A percentile compares a stretch with the other conserved stretches of the same genome.
These are phyloP conservation scores for roundworm (Caenorhabditis elegans) DNA, from an alignment of 1,140 invertebrate genomes.

Conservation along the genomic window WBcel235 BX284604.4:7544501-7545000, in stretches of 20 bases:
- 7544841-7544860: conserved; percentile 76
- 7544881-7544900: conserved; percentile 67
- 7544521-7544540: conserved; percentile 83
- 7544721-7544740: conserved; percentile 83
- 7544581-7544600: conserved; percentile 74
- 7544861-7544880: conserved; percentile 67
- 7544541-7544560: conserved; percentile 86
- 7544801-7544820: conserved; percentile 80
- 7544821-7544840: conserved; percentile 78
- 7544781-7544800: conserved; percentile 77
- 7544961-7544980: neutral
- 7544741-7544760: conserved; percentile 72
- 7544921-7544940: conserved; percentile 51
- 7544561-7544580: conserved; percentile 82
- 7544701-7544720: conserved; percentile 78
- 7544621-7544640: conserved; percentile 89
- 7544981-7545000: neutral
- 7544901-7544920: conserved; percentile 63
- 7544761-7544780: conserved; percentile 73
- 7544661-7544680: conserved; percentile 79
- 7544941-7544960: neutral
- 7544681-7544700: conserved; percentile 74
- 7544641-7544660: conserved; percentile 80
- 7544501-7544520: conserved; percentile 75
- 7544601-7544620: conserved; percentile 80